Evolutionary conservation across 2,797 vertebrate genomes (phyloP).

Genomic region (Melanotaenia maccullochi): DNA sequence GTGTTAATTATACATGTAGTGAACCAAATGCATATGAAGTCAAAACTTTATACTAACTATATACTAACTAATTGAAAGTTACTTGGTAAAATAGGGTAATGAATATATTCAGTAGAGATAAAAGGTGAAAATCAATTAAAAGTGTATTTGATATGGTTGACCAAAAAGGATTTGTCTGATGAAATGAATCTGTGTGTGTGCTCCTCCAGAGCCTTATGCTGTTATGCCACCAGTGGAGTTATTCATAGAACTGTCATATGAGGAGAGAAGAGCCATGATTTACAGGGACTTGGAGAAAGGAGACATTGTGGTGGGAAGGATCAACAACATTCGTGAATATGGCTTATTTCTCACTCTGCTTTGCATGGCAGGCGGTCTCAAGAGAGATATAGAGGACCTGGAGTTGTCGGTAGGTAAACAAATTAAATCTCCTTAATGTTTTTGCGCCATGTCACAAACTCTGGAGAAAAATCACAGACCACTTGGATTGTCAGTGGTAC

Average conservation of each 20-base stretch:
- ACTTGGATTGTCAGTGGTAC: neutral
- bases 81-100: neutral
- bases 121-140: no score
- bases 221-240: conserved; percentile 92
- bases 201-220: conserved; percentile 86
- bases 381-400: conserved; percentile 90
- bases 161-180: neutral
- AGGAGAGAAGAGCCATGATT: conserved; percentile 88
- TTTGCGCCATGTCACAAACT: neutral
- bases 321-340: conserved; percentile 94
- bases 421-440: neutral
- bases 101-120: neutral
- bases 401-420: conserved; percentile 89
- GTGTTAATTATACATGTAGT: no score
- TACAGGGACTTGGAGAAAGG: conserved; percentile 93
- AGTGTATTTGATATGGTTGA: no score
- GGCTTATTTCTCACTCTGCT: conserved; percentile 96
- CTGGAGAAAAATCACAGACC: neutral
- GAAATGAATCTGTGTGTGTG: neutral
- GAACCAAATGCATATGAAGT: neutral
- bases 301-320: conserved; percentile 91
- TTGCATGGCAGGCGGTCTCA: conserved; percentile 88
- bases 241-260: conserved; percentile 91
- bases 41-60: neutral
- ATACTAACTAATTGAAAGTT: neutral